Conservation (phyloP, 2,113 vertebrate genomes). For the Falco punctatus region DNA sequence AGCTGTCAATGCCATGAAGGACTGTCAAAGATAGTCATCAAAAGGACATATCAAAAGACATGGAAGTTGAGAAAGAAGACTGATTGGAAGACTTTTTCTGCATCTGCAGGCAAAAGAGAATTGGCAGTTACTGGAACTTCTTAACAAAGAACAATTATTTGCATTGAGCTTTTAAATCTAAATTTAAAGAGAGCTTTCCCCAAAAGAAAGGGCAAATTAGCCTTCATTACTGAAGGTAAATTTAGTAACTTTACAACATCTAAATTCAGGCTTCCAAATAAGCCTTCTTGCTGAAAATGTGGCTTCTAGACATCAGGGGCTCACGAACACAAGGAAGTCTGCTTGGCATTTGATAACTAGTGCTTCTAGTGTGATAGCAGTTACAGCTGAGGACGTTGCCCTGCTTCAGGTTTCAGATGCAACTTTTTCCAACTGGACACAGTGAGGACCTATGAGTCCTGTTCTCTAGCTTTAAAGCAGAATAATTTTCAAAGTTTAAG, state of each 20-base stretch:
- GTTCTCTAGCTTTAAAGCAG: not conserved
- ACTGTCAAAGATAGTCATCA: not conserved
- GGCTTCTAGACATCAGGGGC: not conserved
- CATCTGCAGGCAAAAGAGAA: not conserved
- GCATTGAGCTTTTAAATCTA: not conserved
- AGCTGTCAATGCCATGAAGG: not conserved
- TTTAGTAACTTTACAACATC: not conserved
- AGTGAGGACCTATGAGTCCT: not conserved
- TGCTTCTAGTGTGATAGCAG: not conserved
- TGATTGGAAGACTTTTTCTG: not conserved
- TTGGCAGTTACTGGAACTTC: not conserved
- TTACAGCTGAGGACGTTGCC: not conserved
- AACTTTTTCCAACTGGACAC: not conserved
- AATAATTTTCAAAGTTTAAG: not conserved
- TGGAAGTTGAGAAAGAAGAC: not conserved
- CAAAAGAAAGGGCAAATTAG: conserved; percentile 2
- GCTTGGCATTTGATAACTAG: not conserved
- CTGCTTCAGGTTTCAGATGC: not conserved
- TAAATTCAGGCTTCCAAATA: not conserved
- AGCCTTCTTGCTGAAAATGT: not conserved
- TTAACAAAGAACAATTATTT: conserved; percentile 35
- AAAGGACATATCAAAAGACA: not conserved
- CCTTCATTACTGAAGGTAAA: not conserved
- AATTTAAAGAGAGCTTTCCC: conserved; percentile 1
- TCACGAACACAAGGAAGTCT: not conserved